Conservation (phyloP, 2,888 invertebrate species). For the Drosophila stalkeri region DNA sequence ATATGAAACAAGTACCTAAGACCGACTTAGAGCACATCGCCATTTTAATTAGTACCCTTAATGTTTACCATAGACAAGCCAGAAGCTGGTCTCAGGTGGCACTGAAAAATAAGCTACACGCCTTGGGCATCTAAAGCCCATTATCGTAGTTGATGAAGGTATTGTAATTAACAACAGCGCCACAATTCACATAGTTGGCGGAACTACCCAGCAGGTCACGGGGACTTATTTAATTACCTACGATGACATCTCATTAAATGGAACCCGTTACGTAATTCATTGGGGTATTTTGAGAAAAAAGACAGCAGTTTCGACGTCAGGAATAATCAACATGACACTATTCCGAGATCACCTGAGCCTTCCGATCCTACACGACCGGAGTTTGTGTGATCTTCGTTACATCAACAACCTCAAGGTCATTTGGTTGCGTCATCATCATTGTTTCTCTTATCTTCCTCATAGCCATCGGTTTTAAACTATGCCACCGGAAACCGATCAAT, state of each 20-base stretch:
- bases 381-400: not conserved
- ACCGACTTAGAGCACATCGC: no score
- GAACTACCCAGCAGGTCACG: not conserved
- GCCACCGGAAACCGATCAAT: not conserved
- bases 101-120: not conserved
- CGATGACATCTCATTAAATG: not conserved
- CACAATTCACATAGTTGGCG: not conserved
- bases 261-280: not conserved
- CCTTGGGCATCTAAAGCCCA: not conserved
- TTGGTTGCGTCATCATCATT: not conserved
- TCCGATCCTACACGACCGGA: not conserved
- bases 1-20: no score
- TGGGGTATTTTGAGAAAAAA: not conserved
- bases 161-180: not conserved
- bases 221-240: not conserved
- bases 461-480: not conserved
- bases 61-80: no score
- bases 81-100: not conserved
- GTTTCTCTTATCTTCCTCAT: not conserved
- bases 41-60: no score
- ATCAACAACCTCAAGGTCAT: not conserved
- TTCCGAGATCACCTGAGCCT: not conserved
- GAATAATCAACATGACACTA: not conserved
- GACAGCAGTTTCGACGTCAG: not conserved
- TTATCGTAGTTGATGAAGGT: not conserved